Base-by-base conservation (phyloP, 2,113 vertebrate species). In the Collichthys lucidus region DNA sequence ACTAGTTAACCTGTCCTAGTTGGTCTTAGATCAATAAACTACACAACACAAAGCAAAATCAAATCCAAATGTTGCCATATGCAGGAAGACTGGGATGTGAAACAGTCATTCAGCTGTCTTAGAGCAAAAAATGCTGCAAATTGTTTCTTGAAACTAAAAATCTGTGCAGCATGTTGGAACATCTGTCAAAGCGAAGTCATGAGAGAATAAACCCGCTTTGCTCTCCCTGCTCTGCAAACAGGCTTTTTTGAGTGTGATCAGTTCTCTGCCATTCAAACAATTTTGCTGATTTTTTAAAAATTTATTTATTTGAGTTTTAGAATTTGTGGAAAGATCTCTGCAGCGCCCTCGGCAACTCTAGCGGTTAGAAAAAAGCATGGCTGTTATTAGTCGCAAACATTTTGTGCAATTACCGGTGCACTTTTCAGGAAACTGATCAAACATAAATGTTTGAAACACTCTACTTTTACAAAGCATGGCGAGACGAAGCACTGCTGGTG, bases 391-490 rank as follows among this genome's bases (percentile, higher is more conserved):
- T 83, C 8, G 8, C 44, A 76, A 75, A 59, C 8, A 53, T 3
- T 73, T 50, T 82, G 46, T 47, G 20, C 16, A 82, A 24, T 76
- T 11, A 49, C 60, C 26, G 6, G 17, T 10, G 46, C 12, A 26
- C 11, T 60, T 53, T 20, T 16, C 3, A 59, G 47, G 29, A 55
- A 40, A 40, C 35, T 1, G 7, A 40, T 74, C 15, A 17, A 60
- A 60, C 26, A 59, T 78, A 63, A 83, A 69, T 74, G 76, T 74
- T 79, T 84, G n/a, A 71, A 56, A 70, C 12, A 29, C 73, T 81
- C 22, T 8, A 68, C 11, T 75, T 47, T 57, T 22, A 55, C 17
- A 71, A 74, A 52, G 22, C 19, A 62, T 80, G 62, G 50, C 22
- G 11, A 60, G 74, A 64, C 17, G 77, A 72, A 65, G 59, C 29